phyloP scores from a whole-genome alignment of 1,140 invertebrate species.

The Meloidogyne floridensis region DNA sequence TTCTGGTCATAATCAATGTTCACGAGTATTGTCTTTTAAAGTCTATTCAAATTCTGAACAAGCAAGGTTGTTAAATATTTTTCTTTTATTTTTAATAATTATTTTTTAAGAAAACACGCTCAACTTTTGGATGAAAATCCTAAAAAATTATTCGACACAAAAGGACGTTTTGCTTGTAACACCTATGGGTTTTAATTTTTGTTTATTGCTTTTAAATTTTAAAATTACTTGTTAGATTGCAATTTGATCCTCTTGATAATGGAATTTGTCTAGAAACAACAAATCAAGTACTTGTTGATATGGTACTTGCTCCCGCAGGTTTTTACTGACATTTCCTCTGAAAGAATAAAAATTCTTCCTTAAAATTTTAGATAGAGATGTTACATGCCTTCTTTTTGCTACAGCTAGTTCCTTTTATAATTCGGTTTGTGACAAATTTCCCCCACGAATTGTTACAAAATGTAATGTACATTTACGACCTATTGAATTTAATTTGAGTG shows the following conservation, averaged over 20 bases:
- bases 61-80: neutral
- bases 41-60: slow-evolving; percentile 16
- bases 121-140: slow-evolving; percentile 14
- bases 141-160: slow-evolving; percentile 19
- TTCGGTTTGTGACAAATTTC: slow-evolving; percentile 1
- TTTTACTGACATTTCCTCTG: neutral
- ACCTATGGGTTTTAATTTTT: slow-evolving; percentile 6
- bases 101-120: neutral
- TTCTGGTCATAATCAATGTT: slow-evolving; percentile 23
- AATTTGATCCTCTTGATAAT: slow-evolving; percentile 35
- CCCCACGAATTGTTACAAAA: slow-evolving; percentile 24
- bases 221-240: slow-evolving; percentile 13
- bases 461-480: slow-evolving; percentile 34
- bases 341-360: neutral
- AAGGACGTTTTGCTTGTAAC: slow-evolving; percentile 5
- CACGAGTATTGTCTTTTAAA: slow-evolving; percentile 36
- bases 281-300: slow-evolving; percentile 32
- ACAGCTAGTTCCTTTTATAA: slow-evolving; percentile 23
- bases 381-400: slow-evolving; percentile 36
- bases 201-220: slow-evolving; percentile 8
- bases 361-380: slow-evolving; percentile 30
- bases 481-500: slow-evolving; percentile 29
- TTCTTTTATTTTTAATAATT: neutral
- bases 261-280: slow-evolving; percentile 20
- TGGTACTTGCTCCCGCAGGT: slow-evolving; percentile 16